Evolutionary conservation across 2,888 invertebrate species (phyloP).

Genomic region (Torymus aiolomorphi): DNA sequence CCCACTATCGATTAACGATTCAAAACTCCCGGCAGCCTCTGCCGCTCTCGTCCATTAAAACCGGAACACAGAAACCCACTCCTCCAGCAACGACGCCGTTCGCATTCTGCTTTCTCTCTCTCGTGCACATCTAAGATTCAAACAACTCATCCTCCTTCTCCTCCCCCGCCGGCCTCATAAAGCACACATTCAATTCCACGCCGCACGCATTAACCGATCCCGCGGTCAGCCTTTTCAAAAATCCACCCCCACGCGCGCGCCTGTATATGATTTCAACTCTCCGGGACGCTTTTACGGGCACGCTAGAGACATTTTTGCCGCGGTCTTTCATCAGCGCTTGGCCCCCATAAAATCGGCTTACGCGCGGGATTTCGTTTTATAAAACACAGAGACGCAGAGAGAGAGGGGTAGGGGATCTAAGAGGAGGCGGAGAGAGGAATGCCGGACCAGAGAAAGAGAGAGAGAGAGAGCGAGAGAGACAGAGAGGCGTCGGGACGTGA

Average conservation of each 20-base stretch:
- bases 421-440: conserved; percentile 6
- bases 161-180: too few relatives aligned
- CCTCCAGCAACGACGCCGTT: too few relatives aligned
- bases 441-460: background rate
- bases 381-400: conserved; percentile 56
- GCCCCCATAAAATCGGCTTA: conserved; percentile 71
- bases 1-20: too few relatives aligned
- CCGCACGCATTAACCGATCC: conserved; percentile 9
- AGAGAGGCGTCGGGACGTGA: conserved; percentile 23
- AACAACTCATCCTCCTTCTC: too few relatives aligned
- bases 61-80: too few relatives aligned
- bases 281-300: conserved; percentile 41
- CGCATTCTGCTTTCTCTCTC: too few relatives aligned
- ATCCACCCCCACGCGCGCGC: too few relatives aligned
- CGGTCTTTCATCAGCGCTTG: conserved; percentile 66
- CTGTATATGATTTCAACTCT: conserved; percentile 35
- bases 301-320: conserved; percentile 25
- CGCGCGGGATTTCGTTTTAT: conserved; percentile 58
- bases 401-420: background rate
- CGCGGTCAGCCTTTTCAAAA: conserved; percentile 22
- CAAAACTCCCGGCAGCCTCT: too few relatives aligned
- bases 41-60: too few relatives aligned
- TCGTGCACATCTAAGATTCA: too few relatives aligned
- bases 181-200: too few relatives aligned
- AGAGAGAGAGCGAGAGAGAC: background rate